phyloP scores from a whole-genome alignment of 2,113 vertebrate species.

The Phaethornis superciliosus region DNA sequence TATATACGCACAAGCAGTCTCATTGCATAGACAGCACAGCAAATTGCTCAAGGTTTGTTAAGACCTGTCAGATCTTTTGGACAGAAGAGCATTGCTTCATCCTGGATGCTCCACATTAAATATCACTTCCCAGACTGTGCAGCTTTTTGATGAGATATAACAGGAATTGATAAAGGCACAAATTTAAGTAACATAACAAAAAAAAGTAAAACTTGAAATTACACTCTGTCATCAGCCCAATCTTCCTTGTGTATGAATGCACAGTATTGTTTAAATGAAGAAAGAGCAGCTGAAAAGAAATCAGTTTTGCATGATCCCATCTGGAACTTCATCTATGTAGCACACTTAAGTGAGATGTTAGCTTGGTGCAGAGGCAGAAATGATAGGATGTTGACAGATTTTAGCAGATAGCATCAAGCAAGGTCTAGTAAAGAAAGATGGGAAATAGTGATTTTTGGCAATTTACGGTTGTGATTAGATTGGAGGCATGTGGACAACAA shows the following conservation, averaged over 20 bases:
- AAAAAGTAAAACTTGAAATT: conserved; percentile 12
- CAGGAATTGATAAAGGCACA: conserved; percentile 25
- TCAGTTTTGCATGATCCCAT: conserved; percentile 56
- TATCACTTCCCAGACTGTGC: conserved; percentile 16
- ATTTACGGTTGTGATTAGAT: background rate
- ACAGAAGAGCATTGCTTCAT: conserved; percentile 1
- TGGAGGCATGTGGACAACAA: background rate
- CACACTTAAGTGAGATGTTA: conserved; percentile 24
- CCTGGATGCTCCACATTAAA: background rate
- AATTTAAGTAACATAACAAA: conserved; percentile 29
- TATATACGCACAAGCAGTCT: background rate
- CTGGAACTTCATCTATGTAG: conserved; percentile 46
- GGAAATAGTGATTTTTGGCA: conserved; percentile 47
- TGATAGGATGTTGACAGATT: conserved; percentile 29
- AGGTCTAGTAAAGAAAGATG: conserved; percentile 41
- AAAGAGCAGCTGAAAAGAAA: conserved; percentile 51
- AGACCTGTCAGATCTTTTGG: background rate
- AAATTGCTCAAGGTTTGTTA: background rate
- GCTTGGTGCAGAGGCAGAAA: conserved; percentile 30
- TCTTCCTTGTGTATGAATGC: background rate
- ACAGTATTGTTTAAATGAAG: conserved; percentile 42
- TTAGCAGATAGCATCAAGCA: conserved; percentile 49
- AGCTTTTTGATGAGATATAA: conserved; percentile 12
- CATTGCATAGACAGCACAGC: background rate
- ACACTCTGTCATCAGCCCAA: conserved; percentile 4